Percentiles rank a stretch among this genome's conserved stretches.
phyloP scores from a whole-genome alignment of 2,113 vertebrate species.

The Misgurnus anguillicaudatus region DNA sequence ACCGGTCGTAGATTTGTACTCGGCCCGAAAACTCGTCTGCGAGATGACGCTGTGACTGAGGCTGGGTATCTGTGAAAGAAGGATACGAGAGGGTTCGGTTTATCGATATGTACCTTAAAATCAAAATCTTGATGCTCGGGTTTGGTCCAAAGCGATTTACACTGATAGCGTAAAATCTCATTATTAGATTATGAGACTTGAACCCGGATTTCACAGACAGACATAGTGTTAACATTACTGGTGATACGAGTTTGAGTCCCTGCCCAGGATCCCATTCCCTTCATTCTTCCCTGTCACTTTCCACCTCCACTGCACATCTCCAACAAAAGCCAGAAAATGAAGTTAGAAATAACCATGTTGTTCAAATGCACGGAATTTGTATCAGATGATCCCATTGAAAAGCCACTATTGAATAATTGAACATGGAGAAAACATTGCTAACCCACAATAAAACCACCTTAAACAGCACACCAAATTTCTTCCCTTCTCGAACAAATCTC shows the following conservation, averaged over 20 bases:
- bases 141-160: too few species aligned
- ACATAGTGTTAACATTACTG: too few species aligned
- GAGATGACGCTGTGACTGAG: slow-evolving; percentile 99
- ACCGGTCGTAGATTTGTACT: slow-evolving; percentile 96
- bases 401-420: not conserved
- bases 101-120: not conserved
- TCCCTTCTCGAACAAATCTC: slow-evolving; percentile 40
- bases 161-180: too few species aligned
- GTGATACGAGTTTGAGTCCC: too few species aligned
- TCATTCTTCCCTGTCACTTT: too few species aligned
- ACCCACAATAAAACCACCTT: slow-evolving; percentile 36
- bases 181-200: too few species aligned
- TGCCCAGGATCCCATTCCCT: too few species aligned
- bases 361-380: not conserved
- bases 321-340: too few species aligned
- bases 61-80: slow-evolving; percentile 86
- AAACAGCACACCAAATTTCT: slow-evolving; percentile 17
- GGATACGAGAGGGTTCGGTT: not conserved
- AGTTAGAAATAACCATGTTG: too few species aligned
- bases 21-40: slow-evolving; percentile 97
- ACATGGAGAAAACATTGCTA: not conserved
- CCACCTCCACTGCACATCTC: too few species aligned
- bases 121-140: not conserved
- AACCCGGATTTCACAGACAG: too few species aligned
- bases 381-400: not conserved